Evolutionary conservation across 2,113 vertebrate species (phyloP), one percentile per base, ranked within the genome.

Genomic region (Arothron firmamentum): DNA sequence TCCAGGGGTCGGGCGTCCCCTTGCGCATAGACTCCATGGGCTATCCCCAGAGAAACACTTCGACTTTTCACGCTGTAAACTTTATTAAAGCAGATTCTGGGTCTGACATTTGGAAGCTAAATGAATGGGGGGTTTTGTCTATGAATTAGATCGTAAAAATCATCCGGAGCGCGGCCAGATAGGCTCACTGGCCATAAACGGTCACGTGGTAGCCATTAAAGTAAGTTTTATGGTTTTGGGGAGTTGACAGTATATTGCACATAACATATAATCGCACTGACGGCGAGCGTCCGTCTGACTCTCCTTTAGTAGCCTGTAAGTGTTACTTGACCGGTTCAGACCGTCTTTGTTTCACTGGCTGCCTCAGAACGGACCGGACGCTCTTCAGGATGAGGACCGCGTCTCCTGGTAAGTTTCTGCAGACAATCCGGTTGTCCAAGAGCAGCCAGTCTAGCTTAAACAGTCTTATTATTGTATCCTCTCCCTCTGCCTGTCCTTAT

Each of bases 191-290:
- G 96, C 95, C 96, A 97, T 97, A 98, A 97, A 96, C 92, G 90
- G 94, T 99, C 96, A 99, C 96, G 95, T 98, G 96, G 91, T 94
- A 88, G 94, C 94, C 95, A 98, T 99, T 98, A 97, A 97, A 99
- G 94, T 96, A 97, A 95, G 95, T 97, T 98, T 98, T 98, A 98
- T 98, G 96, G 96, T 97, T 98, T 97, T 96, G 95, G 96, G 96
- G 96, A 97, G 96, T 98, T 95, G 96, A 97, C 95, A 96, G 93
- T 97, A 96, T 97, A 95, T 97, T 94, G 93, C 94, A 95, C 95
- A 96, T 99, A 97, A 97, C 94, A 95, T 97, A 97, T 97, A 98
- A 97, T 98, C 94, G 92, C 92, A 92, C 91, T 95, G 94, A 95
- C 92, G 77, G 91, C 90, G 92, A 93, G 93, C 93, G 93, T 95